These are phyloP conservation scores for Chromis chromis DNA, from an alignment of 2,797 vertebrate species.

Conservation along the genomic window DNA sequence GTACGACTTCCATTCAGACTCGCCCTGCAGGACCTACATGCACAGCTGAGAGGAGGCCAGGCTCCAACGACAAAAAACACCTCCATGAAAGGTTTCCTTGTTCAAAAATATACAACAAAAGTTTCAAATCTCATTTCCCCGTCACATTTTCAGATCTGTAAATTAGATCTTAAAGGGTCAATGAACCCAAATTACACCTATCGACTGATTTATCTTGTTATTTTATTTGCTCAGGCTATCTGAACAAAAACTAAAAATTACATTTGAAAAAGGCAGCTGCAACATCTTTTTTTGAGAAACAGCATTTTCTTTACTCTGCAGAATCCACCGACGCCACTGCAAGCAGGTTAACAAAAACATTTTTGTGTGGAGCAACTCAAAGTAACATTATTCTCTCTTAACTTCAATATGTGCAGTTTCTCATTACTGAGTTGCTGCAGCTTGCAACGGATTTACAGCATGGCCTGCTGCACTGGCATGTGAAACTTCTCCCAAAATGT, in stretches of 20 bases:
- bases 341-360: not conserved
- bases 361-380: not conserved
- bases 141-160: not conserved
- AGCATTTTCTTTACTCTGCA: not conserved
- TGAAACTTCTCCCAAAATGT: not conserved
- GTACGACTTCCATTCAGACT: constrained; percentile 92
- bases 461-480: not conserved
- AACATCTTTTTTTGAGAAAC: not conserved
- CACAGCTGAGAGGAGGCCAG: constrained; percentile 89
- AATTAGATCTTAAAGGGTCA: not conserved
- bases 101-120: not conserved
- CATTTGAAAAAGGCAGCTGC: not conserved
- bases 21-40: constrained; percentile 94
- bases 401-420: not conserved
- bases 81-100: not conserved
- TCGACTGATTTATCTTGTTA: no score
- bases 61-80: not conserved
- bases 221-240: not conserved
- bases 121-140: not conserved
- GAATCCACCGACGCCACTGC: not conserved
- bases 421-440: not conserved
- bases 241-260: not conserved
- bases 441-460: not conserved
- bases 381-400: not conserved
- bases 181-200: not conserved